Base-by-base conservation (phyloP, 35 echinoderm and acorn worm genomes). In the Holothuria glaberrima region DNA sequence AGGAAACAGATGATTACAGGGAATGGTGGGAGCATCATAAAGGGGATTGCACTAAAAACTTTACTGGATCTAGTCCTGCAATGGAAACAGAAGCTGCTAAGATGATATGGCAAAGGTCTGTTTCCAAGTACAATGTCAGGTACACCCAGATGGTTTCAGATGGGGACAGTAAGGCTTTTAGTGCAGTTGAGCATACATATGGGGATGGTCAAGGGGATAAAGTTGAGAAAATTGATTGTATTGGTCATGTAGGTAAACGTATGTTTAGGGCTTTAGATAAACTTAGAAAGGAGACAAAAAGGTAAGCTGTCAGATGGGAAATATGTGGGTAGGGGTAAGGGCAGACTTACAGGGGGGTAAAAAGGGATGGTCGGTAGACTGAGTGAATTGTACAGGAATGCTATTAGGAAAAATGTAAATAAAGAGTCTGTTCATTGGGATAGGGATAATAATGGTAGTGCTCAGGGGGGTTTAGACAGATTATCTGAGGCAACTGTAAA, bases 391-490 rank as follows among this genome's bases (percentile, higher is more conserved):
- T 64, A 64, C 12, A 48, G 77, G 21, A 91, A 91, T 91, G 89
- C 89, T n/a, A 84, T 91, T 38, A 65, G 89, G 24, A 30, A 91
- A 67, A 91, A 83, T 59, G 75, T 90, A 24, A 69, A 86, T 33
- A 86, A 33, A 46, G 83, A 66, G 6, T 57, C 33, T 66, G 17
- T 65, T 24, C 62, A 28, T 24, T 65, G 21, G 36, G 7, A 41
- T 41, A 41, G 7, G 36, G 7, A 41, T 41, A 41, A 41, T 41
- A 41, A 41, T 41, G 36, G 7, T 41, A 7, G 36, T 41, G 36
- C 36, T 41, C 2, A 28, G 62, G 3, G 4, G n/a, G 3, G 62
- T 6, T 21, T 16, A 65, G 62, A 65, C 28, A 65, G 62, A 28
- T 21, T 65, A 28, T 65, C 62, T 65, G 62, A 65, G 10, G 13